A percentile compares a stretch with the other conserved stretches of the same genome.
Evolutionary conservation across 35 echinoderm and acorn worm genomes (phyloP).

Genomic region (Ophioderma brevispina): DNA sequence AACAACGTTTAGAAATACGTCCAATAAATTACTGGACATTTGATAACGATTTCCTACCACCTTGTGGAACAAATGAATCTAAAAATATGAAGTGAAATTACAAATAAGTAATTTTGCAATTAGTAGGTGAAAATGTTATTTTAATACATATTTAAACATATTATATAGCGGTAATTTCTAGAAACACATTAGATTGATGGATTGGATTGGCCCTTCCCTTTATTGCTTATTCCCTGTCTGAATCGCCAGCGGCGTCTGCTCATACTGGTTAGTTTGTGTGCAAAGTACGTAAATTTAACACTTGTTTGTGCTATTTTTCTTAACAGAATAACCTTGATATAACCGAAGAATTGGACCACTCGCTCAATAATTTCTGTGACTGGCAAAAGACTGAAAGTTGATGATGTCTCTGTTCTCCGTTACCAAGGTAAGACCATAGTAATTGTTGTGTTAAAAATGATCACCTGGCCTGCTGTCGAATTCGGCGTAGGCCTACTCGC

Average conservation of each 20-base stretch:
- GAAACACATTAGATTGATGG: too few species aligned
- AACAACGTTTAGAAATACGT: too few species aligned
- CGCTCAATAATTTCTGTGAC: conserved; percentile 68
- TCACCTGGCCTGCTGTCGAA: too few species aligned
- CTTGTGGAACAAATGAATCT: too few species aligned
- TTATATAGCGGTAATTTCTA: too few species aligned
- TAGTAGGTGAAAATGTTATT: background rate
- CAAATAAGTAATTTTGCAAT: background rate
- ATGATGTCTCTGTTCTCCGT: conserved; percentile 77
- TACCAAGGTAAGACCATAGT: conserved; percentile 78
- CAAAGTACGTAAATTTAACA: background rate
- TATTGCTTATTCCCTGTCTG: background rate
- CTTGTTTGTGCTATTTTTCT: background rate
- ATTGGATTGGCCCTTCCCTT: background rate
- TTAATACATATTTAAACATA: background rate
- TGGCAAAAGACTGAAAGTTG: conserved; percentile 65
- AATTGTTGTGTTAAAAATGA: too few species aligned
- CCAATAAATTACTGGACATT: too few species aligned
- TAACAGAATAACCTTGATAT: conserved; percentile 52
- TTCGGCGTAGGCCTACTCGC: too few species aligned
- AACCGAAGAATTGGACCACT: conserved; percentile 53
- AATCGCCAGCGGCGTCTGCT: too few species aligned
- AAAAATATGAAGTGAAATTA: too few species aligned
- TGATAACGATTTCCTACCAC: too few species aligned
- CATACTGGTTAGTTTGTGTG: too few species aligned